A percentile compares a stretch with the other conserved stretches of the same genome.
phyloP scores from a whole-genome alignment of 2,797 vertebrate species.

The Stomatorhinus walkeri region DNA sequence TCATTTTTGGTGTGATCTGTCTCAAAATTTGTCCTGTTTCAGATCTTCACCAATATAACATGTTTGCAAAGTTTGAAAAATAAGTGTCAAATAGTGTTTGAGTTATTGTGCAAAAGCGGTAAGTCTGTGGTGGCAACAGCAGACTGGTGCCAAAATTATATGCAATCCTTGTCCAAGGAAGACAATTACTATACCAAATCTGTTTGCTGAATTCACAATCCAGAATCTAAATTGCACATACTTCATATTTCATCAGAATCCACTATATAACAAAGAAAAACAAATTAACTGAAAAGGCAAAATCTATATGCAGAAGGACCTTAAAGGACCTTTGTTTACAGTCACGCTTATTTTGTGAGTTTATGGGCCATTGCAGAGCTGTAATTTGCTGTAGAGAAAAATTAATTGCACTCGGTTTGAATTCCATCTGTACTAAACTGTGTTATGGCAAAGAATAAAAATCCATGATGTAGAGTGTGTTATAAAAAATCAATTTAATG shows the following conservation, averaged over 20 bases:
- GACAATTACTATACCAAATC: not conserved
- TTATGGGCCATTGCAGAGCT: not conserved
- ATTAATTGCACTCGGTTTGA: constrained; percentile 20
- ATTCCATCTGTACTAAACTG: constrained; percentile 14
- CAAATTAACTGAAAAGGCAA: not conserved
- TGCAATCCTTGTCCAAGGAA: not conserved
- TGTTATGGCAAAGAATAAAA: constrained; percentile 24
- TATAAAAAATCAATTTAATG: not conserved
- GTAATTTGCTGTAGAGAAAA: constrained; percentile 22
- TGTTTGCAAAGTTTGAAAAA: not conserved
- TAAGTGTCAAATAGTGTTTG: not conserved
- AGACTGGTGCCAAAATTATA: not conserved
- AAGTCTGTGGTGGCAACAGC: not conserved
- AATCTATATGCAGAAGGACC: not conserved
- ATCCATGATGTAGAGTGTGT: not conserved
- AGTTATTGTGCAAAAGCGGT: not conserved
- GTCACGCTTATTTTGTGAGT: constrained; percentile 1
- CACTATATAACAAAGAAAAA: not conserved
- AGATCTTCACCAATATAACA: not conserved
- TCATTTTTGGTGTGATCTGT: not conserved
- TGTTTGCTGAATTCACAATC: not conserved
- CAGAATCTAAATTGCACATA: not conserved
- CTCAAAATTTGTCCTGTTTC: not conserved
- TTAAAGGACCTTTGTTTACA: constrained; percentile 23
- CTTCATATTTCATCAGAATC: not conserved